Evolutionary conservation across 2,797 vertebrate genomes (phyloP).

Genomic region (Sebastes itinus): DNA sequence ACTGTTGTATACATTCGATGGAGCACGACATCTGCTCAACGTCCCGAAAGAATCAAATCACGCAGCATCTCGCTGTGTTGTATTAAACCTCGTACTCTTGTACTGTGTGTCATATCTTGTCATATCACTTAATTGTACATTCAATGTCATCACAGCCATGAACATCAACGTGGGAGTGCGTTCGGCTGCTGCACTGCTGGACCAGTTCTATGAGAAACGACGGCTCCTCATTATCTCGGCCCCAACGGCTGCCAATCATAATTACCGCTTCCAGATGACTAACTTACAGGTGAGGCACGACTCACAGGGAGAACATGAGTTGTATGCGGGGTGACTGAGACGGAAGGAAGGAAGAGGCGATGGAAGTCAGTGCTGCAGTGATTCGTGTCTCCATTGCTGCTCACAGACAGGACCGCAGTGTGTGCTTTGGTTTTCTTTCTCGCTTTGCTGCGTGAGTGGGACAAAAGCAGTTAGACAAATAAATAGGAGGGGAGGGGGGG

Average conservation of each 20-base stretch:
- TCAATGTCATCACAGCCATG: slow-evolving; percentile 86
- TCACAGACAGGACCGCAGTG: not conserved
- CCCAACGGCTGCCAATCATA: slow-evolving; percentile 94
- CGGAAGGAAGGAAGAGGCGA: not conserved
- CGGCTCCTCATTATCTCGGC: slow-evolving; percentile 94
- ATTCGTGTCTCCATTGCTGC: not conserved
- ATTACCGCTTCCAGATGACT: slow-evolving; percentile 95
- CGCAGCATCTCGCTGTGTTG: not conserved
- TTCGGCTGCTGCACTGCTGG: slow-evolving; percentile 91
- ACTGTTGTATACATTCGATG: not conserved
- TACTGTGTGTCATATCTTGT: not conserved
- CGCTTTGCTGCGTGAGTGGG: slow-evolving; percentile 19
- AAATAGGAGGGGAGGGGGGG: not conserved
- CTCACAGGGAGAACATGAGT: not conserved
- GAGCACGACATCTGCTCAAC: not conserved
- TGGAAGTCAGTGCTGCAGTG: not conserved
- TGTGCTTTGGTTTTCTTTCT: not conserved
- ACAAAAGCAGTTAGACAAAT: slow-evolving; percentile 21
- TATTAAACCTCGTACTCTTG: not conserved
- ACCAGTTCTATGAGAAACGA: slow-evolving; percentile 98
- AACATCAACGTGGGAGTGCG: slow-evolving; percentile 94
- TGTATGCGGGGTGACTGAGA: not conserved
- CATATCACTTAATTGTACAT: slow-evolving; percentile 27
- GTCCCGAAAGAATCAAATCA: not conserved
- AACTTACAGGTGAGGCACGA: slow-evolving; percentile 90